Evolutionary conservation across 2,113 vertebrate genomes (phyloP).

Genomic region (Sinocyclocheilus rhinocerous): DNA sequence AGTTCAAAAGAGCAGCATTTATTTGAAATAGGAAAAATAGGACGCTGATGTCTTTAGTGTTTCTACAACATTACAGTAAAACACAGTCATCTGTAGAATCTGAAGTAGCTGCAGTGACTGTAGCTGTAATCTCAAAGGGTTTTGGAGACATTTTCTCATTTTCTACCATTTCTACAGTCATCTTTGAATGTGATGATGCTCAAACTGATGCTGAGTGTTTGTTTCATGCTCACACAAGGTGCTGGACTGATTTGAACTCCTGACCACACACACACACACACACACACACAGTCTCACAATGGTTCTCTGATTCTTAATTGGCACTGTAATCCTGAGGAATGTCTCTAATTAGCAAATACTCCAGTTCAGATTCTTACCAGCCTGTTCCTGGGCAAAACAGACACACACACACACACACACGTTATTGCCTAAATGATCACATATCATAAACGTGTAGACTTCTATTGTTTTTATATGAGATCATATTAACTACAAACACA

Average conservation of each 20-base stretch:
- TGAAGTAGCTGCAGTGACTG: too few species aligned
- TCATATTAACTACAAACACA: too few species aligned
- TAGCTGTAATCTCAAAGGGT: too few species aligned
- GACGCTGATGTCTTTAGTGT: background rate
- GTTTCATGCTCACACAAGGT: slow-evolving; percentile 18
- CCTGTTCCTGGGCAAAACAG: slow-evolving; percentile 68
- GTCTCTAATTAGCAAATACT: slow-evolving; percentile 73
- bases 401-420: background rate
- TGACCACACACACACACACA: slow-evolving; percentile 28
- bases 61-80: background rate
- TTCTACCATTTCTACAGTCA: background rate
- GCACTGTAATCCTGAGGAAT: slow-evolving; percentile 80
- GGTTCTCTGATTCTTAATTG: slow-evolving; percentile 81
- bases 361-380: slow-evolving; percentile 75
- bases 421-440: too few species aligned
- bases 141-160: too few species aligned
- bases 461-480: too few species aligned
- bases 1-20: too few species aligned
- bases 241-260: slow-evolving; percentile 33
- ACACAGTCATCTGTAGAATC: background rate
- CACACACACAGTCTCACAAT: slow-evolving; percentile 64
- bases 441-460: too few species aligned
- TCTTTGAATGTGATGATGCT: background rate
- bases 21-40: too few species aligned
- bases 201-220: slow-evolving; percentile 32